Conservation (phyloP, 1,140 invertebrate species). For the Hyposmocoma kahamanoa region DNA sequence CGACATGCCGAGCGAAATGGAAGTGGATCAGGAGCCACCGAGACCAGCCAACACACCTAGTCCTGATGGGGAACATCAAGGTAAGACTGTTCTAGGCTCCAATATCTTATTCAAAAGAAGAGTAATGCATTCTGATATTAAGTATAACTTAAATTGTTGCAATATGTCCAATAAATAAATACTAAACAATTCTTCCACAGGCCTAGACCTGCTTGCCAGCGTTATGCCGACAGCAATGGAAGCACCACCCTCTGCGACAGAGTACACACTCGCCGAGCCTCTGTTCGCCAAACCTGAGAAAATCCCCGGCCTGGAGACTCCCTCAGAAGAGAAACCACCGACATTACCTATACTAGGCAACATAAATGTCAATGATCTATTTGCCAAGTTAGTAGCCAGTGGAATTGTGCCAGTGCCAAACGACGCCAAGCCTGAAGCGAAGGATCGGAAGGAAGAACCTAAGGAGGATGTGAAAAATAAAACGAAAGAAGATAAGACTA, state of each 20-base stretch:
- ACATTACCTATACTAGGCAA: conserved; percentile 45
- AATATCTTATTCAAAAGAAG: too few species aligned
- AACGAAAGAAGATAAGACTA: conserved; percentile 49
- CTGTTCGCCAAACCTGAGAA: conserved; percentile 36
- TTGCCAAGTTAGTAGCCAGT: conserved; percentile 86
- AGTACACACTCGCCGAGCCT: conserved; percentile 66
- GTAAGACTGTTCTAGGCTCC: conserved; percentile 25
- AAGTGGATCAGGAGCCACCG: conserved; percentile 26
- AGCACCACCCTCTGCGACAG: conserved; percentile 72
- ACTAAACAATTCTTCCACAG: conserved; percentile 28
- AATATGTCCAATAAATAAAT: too few species aligned
- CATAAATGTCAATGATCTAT: conserved; percentile 87
- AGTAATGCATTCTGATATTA: too few species aligned
- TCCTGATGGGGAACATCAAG: conserved; percentile 52
- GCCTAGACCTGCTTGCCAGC: conserved; percentile 78
- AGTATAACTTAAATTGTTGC: too few species aligned
- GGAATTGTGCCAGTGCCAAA: conserved; percentile 81
- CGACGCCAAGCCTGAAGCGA: conserved; percentile 54
- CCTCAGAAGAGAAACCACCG: conserved; percentile 44
- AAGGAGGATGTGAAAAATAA: conserved; percentile 52
- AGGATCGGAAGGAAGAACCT: conserved; percentile 60
- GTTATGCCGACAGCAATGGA: conserved; percentile 76
- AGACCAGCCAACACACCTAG: conserved; percentile 39
- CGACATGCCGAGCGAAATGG: conserved; percentile 25
- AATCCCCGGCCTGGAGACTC: conserved; percentile 48